Conservation (phyloP, 2,888 invertebrate species). For the Siphlonurus alternatus region DNA sequence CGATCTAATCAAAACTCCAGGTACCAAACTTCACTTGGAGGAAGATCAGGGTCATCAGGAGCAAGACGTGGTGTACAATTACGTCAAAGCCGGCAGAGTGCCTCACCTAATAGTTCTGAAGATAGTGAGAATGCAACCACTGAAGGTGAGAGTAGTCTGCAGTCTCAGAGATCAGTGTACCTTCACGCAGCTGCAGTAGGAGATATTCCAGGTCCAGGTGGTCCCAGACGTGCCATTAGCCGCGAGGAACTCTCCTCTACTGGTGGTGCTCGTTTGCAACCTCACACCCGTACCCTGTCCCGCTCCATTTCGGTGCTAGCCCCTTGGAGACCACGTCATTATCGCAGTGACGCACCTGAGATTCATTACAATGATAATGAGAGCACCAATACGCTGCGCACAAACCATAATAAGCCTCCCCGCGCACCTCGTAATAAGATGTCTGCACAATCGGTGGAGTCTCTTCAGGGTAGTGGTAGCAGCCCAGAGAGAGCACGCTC, state of each 20-base stretch:
- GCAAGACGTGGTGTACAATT: conserved; percentile 7
- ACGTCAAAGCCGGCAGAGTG: background rate
- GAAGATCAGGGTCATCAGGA: background rate
- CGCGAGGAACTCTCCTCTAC: conserved; percentile 50
- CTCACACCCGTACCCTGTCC: conserved; percentile 54
- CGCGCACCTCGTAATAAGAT: conserved; percentile 10
- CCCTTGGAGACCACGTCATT: conserved; percentile 63
- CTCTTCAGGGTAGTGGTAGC: conserved; percentile 6
- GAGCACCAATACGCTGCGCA: conserved; percentile 22
- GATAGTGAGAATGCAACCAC: conserved; percentile 24
- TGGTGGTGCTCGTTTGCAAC: conserved; percentile 23
- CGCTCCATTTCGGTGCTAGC: conserved; percentile 65
- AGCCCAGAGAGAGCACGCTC: background rate
- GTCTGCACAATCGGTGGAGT: conserved; percentile 5
- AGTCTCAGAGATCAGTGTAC: conserved; percentile 69
- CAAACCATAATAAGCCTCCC: conserved; percentile 12
- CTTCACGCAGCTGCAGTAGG: conserved; percentile 77
- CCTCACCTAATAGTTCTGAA: conserved; percentile 20
- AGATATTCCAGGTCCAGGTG: conserved; percentile 56
- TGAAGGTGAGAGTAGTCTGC: conserved; percentile 42
- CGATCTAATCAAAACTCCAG: conserved; percentile 17
- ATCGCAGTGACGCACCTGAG: background rate
- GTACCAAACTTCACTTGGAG: background rate
- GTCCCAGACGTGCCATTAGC: conserved; percentile 33
- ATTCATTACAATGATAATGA: conserved; percentile 17